Evolutionary conservation across 2,113 vertebrate species (phyloP), one percentile per base, ranked within the genome.

Genomic region (Illadopsis cleaveri): DNA sequence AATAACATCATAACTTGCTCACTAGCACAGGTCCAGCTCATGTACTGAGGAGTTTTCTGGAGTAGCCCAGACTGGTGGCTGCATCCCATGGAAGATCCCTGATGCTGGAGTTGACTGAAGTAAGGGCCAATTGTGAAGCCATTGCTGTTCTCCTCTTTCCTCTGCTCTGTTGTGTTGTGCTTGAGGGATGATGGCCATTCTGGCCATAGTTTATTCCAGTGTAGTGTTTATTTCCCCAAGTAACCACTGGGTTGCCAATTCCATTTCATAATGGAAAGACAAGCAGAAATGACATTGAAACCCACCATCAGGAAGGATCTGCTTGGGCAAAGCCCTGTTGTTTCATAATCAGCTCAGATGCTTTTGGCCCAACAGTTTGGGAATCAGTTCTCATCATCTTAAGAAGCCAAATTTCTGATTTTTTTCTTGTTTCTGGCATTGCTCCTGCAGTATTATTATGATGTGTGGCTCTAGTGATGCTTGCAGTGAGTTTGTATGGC

Each of bases 301-400:
- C 58, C 51, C 60, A 92, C 82, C 72, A 57, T 80, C 48, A 60
- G 48, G 76, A 83, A 60, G 48, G 76, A 83, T 90, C 71, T 83
- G 82, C 57, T 88, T 86, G 87, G 84, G 50, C 79, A 88, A 73
- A 94, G 62, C 42, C 79, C 42, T 90, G 47, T 89, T 81, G 75
- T 88, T 96, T 96, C 73, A 62, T 94, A 88, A 93, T 93, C 89
- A 73, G 6, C 31, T 85, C 45, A 71, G 76, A 86, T 88, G 38
- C 82, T 93, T 94, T 92, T 93, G 79, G 82, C 79, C 75, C 71
- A 70, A 3, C 33, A 71, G 15, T 78, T 92, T 85, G 86, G 62
- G 47, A 96, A 42, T 88, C 7, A 5, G 30, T 42, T 83, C 66
- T 77, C 51, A 56, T 82, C 4, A 0, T 68, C 44, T 47, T 66